phyloP scores from a whole-genome alignment of 2,113 vertebrate genomes.

The Vulpes vulpes region DNA sequence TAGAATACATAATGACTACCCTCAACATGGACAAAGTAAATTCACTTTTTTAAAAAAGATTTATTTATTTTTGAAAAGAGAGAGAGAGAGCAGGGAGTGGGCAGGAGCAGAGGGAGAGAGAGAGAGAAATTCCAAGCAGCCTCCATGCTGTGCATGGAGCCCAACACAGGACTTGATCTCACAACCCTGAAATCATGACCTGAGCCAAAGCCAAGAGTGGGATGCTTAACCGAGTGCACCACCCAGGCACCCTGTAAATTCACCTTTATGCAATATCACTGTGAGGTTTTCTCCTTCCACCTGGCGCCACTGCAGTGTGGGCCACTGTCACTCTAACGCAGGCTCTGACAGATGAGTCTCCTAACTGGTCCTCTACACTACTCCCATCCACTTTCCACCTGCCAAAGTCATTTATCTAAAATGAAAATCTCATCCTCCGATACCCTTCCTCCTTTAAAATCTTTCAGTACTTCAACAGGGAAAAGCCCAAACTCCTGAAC shows the following conservation, averaged over 20 bases:
- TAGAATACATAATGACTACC: not conserved
- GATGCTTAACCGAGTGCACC: not conserved
- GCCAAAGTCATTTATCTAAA: not conserved
- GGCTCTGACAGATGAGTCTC: not conserved
- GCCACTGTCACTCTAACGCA: not conserved
- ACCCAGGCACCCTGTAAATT: not conserved
- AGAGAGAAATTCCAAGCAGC: not conserved
- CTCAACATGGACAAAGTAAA: not conserved
- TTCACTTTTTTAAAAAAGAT: not conserved
- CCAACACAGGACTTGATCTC: not conserved
- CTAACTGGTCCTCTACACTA: not conserved
- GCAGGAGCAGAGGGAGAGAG: not conserved
- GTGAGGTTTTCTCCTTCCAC: not conserved
- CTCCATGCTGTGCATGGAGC: not conserved
- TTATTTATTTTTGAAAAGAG: not conserved
- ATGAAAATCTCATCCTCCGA: not conserved
- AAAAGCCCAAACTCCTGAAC: not conserved
- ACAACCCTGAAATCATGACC: not conserved
- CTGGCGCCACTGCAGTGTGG: not conserved
- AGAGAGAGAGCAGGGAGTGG: not conserved
- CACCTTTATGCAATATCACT: not conserved
- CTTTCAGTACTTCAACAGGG: not conserved
- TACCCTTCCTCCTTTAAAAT: not conserved
- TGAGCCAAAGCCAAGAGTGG: not conserved
- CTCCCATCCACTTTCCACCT: not conserved